Conservation (phyloP, 1,140 invertebrate species). For the Drosophila pectinifera region DNA sequence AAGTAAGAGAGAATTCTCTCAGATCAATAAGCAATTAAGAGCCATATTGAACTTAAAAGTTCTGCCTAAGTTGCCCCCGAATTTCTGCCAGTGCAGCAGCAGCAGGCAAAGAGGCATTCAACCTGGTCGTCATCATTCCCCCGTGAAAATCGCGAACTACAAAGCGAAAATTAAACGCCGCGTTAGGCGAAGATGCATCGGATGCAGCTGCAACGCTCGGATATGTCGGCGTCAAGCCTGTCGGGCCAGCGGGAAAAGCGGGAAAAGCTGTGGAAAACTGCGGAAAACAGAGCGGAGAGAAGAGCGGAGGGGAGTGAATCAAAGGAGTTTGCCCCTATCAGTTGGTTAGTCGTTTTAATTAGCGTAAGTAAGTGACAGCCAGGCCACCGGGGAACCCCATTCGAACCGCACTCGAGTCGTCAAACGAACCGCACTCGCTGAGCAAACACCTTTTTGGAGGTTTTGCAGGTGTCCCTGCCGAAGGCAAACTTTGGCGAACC, state of each 20-base stretch:
- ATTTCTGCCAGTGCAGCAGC: conserved; percentile 7
- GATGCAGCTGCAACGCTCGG: conserved; percentile 12
- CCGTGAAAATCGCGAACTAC: conserved; percentile 17
- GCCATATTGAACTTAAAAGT: too few relatives aligned
- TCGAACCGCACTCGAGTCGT: conserved; percentile 24
- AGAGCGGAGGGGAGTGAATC: too few relatives aligned
- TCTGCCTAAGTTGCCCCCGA: too few relatives aligned
- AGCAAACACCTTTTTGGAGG: conserved; percentile 58
- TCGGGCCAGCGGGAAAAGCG: conserved; percentile 35
- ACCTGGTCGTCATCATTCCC: not conserved
- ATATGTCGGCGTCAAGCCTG: conserved; percentile 61
- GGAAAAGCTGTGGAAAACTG: conserved; percentile 16
- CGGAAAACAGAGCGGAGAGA: conserved; percentile 25
- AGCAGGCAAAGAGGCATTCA: conserved; percentile 30
- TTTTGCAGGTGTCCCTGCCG: not conserved
- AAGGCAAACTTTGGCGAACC: not conserved
- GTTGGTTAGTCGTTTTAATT: conserved; percentile 66
- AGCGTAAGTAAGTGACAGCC: conserved; percentile 78
- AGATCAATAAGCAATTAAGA: too few relatives aligned
- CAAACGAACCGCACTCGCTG: conserved; percentile 63
- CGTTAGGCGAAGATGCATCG: conserved; percentile 27
- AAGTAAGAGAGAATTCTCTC: too few relatives aligned
- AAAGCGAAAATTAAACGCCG: conserved; percentile 64
- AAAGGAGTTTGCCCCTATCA: conserved; percentile 7
- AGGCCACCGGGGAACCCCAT: conserved; percentile 10